Conservation (phyloP, 2,888 invertebrate genomes). For the Gasteruption jaculator region DNA sequence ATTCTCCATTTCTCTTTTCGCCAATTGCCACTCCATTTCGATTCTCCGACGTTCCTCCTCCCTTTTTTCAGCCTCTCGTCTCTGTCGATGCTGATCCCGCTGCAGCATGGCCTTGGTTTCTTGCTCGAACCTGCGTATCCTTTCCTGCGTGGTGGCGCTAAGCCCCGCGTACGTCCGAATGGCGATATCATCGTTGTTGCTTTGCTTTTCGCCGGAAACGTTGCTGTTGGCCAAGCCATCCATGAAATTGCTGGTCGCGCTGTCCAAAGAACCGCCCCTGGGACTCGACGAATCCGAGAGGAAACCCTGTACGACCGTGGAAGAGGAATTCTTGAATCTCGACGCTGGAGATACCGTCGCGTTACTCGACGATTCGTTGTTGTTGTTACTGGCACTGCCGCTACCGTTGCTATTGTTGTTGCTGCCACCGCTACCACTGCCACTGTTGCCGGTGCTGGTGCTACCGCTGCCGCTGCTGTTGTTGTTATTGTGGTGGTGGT, state of each 20-base stretch:
- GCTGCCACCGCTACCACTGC: conserved; percentile 10
- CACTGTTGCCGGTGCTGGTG: conserved; percentile 5
- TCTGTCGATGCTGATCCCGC: conserved; percentile 47
- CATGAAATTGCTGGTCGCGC: conserved; percentile 39
- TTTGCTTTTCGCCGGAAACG: conserved; percentile 41
- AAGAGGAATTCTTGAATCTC: conserved; percentile 22
- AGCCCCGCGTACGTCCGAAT: conserved; percentile 61
- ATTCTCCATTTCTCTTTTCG: conserved; percentile 55
- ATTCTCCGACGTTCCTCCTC: conserved; percentile 55
- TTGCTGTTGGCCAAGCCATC: conserved; percentile 41
- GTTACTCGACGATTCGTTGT: conserved; percentile 22
- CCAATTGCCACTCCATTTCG: conserved; percentile 54
- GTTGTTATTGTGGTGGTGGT: too few relatives aligned
- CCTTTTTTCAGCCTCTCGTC: conserved; percentile 48
- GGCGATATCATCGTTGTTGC: conserved; percentile 48
- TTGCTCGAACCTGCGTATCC: conserved; percentile 69
- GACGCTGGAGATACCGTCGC: conserved; percentile 17
- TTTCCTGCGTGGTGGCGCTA: conserved; percentile 60
- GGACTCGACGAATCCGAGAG: conserved; percentile 24
- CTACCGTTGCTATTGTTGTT: conserved; percentile 11
- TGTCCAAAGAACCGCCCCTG: conserved; percentile 19
- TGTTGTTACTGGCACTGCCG: conserved; percentile 20
- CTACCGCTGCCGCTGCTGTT: too few relatives aligned
- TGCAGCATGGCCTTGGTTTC: conserved; percentile 70
- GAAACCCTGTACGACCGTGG: conserved; percentile 17